These are phyloP conservation scores for Myoxocephalus aenaeus DNA, from an alignment of 2,797 vertebrate species.

Conservation along the genomic window DNA sequence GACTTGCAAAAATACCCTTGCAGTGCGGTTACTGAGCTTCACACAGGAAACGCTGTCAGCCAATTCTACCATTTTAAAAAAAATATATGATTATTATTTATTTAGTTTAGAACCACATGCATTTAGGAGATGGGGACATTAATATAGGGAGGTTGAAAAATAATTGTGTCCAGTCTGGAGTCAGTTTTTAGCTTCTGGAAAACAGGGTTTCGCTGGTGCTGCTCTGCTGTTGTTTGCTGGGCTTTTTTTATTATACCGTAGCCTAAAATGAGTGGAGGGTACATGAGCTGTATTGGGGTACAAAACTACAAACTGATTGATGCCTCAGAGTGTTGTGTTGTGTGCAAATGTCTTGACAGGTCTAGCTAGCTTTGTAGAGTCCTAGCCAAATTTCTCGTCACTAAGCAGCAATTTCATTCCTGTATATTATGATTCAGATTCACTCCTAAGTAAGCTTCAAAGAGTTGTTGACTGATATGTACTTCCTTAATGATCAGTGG, in stretches of 20 bases:
- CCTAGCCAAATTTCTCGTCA: too few relatives aligned
- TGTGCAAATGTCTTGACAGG: too few relatives aligned
- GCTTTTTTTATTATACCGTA: too few relatives aligned
- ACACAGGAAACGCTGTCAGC: constrained; percentile 2
- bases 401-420: constrained; percentile 11
- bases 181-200: not conserved
- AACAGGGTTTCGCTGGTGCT: too few relatives aligned
- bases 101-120: not conserved
- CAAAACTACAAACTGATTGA: too few relatives aligned
- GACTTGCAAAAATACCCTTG: constrained; percentile 66
- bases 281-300: too few relatives aligned
- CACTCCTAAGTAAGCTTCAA: constrained; percentile 4
- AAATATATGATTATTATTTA: too few relatives aligned
- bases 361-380: too few relatives aligned
- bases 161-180: not conserved
- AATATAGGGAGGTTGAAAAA: not conserved
- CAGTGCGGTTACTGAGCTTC: constrained; percentile 15
- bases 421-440: constrained; percentile 25
- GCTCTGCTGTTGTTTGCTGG: too few relatives aligned
- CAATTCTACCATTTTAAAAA: not conserved
- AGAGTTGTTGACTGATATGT: constrained; percentile 18
- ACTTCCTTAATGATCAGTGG: not conserved
- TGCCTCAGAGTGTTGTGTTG: too few relatives aligned
- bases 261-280: too few relatives aligned
- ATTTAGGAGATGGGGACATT: not conserved